phyloP scores from a whole-genome alignment of 37 sponge, comb jelly and placozoan species.

The Aplysina aerophoba region DNA sequence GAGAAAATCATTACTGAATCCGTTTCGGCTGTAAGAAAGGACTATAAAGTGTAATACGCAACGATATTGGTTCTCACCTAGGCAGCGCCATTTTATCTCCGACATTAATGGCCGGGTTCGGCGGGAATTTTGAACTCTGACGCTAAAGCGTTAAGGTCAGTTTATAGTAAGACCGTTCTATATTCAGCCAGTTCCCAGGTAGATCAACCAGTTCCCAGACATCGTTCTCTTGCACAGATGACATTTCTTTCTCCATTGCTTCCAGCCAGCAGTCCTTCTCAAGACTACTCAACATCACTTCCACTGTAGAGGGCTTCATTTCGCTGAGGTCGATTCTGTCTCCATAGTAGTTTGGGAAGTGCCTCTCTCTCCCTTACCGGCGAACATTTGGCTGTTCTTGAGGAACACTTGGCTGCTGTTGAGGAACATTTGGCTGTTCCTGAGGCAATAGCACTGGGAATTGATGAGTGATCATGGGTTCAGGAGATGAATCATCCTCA shows the following conservation, averaged over 20 bases:
- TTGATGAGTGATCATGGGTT: background rate
- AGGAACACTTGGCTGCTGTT: too few species aligned
- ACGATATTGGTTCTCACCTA: too few species aligned
- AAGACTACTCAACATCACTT: conserved; percentile 39
- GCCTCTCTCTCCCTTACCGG: conserved; percentile 31
- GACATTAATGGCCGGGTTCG: too few species aligned
- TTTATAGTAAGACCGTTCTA: too few species aligned
- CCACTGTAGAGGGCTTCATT: conserved; percentile 19
- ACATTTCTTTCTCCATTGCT: conserved; percentile 64
- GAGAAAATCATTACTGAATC: too few species aligned
- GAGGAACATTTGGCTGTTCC: too few species aligned
- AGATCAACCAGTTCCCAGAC: conserved; percentile 61
- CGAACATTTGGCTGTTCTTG: conserved; percentile 19
- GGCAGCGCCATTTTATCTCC: too few species aligned
- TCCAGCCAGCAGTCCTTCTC: conserved; percentile 43
- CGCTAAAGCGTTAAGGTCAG: too few species aligned
- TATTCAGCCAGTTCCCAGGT: conserved; percentile 35
- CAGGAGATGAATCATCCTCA: conserved; percentile 9
- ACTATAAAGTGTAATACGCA: too few species aligned
- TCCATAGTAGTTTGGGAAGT: conserved; percentile 47
- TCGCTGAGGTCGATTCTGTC: background rate
- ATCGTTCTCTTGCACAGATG: conserved; percentile 55
- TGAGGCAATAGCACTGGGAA: background rate
- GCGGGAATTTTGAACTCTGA: too few species aligned
- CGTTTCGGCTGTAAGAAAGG: too few species aligned